Base-by-base conservation (phyloP, 2,888 invertebrate species). In the Matsumyia berberina region DNA sequence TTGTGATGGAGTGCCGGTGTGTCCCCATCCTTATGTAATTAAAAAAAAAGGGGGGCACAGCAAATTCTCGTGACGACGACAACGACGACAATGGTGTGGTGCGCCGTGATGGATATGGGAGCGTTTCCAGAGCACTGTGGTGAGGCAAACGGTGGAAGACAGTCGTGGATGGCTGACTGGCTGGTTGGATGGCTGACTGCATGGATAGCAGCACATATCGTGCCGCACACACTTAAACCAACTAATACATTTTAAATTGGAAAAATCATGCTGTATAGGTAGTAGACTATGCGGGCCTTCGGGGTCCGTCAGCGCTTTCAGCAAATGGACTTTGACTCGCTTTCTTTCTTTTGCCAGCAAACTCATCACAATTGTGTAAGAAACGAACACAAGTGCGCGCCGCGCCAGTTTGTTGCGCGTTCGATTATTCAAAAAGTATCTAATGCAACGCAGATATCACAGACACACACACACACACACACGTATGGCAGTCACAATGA, bases 401-500 rank as follows among this genome's bases (percentile, higher is more conserved):
- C n/a, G n/a, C n/a, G n/a, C n/a, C n/a, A n/a, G n/a, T 67, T 70
- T 49, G 53, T 29, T 51, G 37, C 24, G 57, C 62, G 58, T 69
- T 74, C 53, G 70, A 76, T 70, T 62, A 74, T 60, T 60, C 39
- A 58, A 31, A 72, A 66, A 46, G 29, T n/a, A n/a, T 67, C 66
- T 24, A 67, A 67, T 67, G 58, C 73, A 73, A 33, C 46, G 35
- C 58, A 19, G 39, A 4, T 51, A 62, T n/a, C n/a, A n/a, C n/a
- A 31, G 39, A 57, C 15, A 57, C 51, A 29, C 29, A 53, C 4
- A 49, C 15, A 46, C 24, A 31, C 67, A 69, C 67, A 73, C 39
- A 49, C 9, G 19, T 12, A 86, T 24, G n/a, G 87, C 88, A 87
- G 87, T 86, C 87, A 87, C 87, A 82, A 87, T 86, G 81, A 60